Evolutionary conservation across 2,797 vertebrate genomes (phyloP), one percentile per base, ranked within the genome.

Genomic region (Nothura maculosa): DNA sequence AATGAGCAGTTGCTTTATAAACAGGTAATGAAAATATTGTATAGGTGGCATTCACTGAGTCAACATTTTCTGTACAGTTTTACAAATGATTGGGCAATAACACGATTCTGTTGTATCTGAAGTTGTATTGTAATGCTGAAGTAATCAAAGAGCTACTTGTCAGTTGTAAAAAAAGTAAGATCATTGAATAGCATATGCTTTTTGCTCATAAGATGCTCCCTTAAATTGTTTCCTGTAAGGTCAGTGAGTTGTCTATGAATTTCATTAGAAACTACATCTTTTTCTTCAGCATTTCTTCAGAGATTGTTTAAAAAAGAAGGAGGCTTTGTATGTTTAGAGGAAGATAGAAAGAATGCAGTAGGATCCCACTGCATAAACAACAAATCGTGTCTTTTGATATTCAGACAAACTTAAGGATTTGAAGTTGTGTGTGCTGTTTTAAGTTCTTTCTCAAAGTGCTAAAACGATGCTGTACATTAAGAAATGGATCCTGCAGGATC

Each of bases 1-100:
- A 99, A 99, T 48, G 99, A 99, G 91, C 99, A 99, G 98, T 98
- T 99, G 93, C 98, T 99, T 92, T 99, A 99, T 98, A 99, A 99
- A 97, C 99, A 99, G 99, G 99, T 99, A 98, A 98, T 97, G 97
- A 97, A 97, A 97, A 92, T 95, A 95, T 96, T 92, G 81, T 97
- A 97, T 95, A 96, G 94, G 96, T 97, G 94, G 93, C 93, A 96
- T 93, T 92, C 94, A 94, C 97, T 94, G 95, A 90, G 93, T 97
- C 91, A 75, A 86, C 85, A 91, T 97, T 95, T 96, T 96, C 94
- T 96, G 25, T 97, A 94, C 28, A 47, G 93, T 91, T 96, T 97
- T 93, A 97, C 87, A 95, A 95, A 94, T 92, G 89, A 94, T 90
- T 92, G 90, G 78, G 93, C 95, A 96, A 86, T 96, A 97, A 96